phyloP scores from a whole-genome alignment of 1,140 invertebrate genomes.

The Ylistrum balloti region DNA sequence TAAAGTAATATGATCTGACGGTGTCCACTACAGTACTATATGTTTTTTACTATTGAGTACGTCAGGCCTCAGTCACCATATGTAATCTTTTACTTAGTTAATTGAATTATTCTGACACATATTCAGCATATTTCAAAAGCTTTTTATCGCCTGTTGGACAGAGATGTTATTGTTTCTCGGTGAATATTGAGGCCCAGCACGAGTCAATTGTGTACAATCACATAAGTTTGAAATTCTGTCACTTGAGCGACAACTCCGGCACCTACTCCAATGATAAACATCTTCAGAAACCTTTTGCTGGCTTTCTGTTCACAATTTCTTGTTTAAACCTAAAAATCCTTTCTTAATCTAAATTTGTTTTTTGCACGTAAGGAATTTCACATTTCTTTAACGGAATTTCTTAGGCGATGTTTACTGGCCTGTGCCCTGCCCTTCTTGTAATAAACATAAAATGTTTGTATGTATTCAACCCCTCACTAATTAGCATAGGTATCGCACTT shows the following conservation, averaged over 20 bases:
- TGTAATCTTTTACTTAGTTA: background rate
- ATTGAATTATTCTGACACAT: conserved; percentile 30
- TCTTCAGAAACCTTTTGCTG: background rate
- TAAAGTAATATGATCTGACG: background rate
- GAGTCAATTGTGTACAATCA: background rate
- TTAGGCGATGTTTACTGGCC: background rate
- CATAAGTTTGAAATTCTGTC: conserved; percentile 18
- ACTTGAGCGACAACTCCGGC: background rate
- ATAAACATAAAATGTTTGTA: background rate
- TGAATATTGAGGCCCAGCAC: conserved; percentile 14
- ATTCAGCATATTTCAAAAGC: conserved; percentile 15
- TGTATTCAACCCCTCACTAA: background rate
- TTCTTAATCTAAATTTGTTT: background rate
- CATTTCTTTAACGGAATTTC: conserved; percentile 1
- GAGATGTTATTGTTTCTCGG: conserved; percentile 4
- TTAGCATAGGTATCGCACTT: background rate
- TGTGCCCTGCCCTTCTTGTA: background rate
- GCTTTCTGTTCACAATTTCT: background rate
- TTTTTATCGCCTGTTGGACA: conserved; percentile 6
- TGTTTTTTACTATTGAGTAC: background rate
- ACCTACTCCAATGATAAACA: background rate
- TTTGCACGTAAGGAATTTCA: conserved; percentile 18
- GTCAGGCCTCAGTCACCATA: background rate
- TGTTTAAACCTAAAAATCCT: background rate
- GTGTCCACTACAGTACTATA: background rate